Evolutionary conservation across 2,797 vertebrate species (phyloP), one percentile per base, ranked within the genome.

Genomic region (Sebastes hopkinsi): DNA sequence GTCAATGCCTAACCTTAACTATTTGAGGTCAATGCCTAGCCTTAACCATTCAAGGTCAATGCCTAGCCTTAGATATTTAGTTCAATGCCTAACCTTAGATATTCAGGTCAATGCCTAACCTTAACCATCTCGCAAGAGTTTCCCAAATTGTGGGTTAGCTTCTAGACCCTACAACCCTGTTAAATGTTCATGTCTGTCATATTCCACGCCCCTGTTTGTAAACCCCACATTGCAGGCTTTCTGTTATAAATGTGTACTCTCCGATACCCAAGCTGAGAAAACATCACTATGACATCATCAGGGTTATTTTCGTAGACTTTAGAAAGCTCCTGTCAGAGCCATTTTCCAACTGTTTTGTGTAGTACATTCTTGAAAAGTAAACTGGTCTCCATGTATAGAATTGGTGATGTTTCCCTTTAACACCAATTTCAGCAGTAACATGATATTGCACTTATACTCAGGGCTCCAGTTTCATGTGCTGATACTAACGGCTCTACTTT

Each of bases 401-500:
- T 32, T 66, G 52, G 4, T 27, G n/a, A 10, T 32, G 32, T 42
- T 23, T n/a, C 23, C 2, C 68, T 84, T 66, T 72, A 65, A 75
- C 22, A 61, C 42, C 55, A 64, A 67, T 72, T 80, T 68, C 58
- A 54, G 62, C 62, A 65, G 62, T 32, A 67, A 80, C 29, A 62
- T 67, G 50, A 87, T 67, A 75, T 36, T 22, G 56, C 72, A 36
- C n/a, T 77, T 50, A 70, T 67, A 68, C 64, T 77, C 14, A 6
- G 16, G 23, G 58, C 46, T 68, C 13, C 30, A 58, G 64, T 54
- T 72, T 75, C 23, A 54, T 46, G 50, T 36, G 36, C 70, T 52
- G 23, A 70, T 58, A 32, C 14, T 4, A 46, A n/a, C 20, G 42
- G 65, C 68, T 89, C 54, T 62, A 13, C 68, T 87, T 80, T 80